Conservation (phyloP, 2,888 invertebrate genomes). For the Augochlorella aurata region DNA sequence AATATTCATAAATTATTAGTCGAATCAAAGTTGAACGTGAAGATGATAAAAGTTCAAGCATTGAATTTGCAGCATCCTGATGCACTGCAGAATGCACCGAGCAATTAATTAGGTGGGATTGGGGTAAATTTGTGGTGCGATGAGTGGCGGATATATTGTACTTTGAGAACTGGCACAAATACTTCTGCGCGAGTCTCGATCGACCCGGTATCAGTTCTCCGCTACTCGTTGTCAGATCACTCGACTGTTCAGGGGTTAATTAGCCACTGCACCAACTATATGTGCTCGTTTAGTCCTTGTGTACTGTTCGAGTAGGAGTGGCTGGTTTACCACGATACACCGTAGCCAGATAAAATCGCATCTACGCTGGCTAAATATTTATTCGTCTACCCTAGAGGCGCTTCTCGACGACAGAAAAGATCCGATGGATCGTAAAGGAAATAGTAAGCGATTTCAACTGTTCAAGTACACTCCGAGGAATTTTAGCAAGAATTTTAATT, state of each 20-base stretch:
- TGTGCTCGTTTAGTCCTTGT: background rate
- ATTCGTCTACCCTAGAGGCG: no score
- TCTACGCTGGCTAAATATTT: background rate
- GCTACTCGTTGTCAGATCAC: slow-evolving; percentile 1
- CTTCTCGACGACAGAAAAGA: no score
- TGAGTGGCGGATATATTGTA: background rate
- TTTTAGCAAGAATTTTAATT: no score
- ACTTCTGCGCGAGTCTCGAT: background rate
- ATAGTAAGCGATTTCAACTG: no score
- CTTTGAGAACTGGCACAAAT: background rate
- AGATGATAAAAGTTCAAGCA: no score
- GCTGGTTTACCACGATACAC: background rate
- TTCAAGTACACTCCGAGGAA: no score
- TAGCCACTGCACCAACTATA: slow-evolving; percentile 1
- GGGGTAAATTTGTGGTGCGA: background rate
- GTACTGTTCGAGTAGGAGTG: background rate
- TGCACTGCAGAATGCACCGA: background rate
- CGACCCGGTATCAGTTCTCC: background rate
- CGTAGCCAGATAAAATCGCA: background rate
- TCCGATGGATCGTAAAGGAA: no score
- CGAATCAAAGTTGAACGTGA: no score
- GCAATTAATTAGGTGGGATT: background rate
- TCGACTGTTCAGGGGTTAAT: slow-evolving; percentile 3
- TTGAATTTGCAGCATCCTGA: no score
- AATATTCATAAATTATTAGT: no score